phyloP scores from a whole-genome alignment of 2,888 invertebrate genomes.

The Coelinius sp. region DNA sequence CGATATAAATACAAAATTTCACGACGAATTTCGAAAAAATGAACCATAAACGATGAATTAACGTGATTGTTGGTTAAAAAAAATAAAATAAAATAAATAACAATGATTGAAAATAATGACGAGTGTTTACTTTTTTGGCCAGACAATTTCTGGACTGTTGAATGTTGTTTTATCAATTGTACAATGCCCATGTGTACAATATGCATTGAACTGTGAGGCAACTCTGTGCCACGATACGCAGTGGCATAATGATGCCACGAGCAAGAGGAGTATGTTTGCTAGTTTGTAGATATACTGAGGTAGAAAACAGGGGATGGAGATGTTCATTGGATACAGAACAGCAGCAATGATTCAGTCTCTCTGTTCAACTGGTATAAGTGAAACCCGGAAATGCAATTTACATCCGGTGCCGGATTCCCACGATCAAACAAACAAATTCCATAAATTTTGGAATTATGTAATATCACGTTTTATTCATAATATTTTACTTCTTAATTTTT shows the following conservation, averaged over 20 bases:
- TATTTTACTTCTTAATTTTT: no score
- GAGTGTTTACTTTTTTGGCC: no score
- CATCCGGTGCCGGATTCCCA: conserved; percentile 33
- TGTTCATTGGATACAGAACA: background rate
- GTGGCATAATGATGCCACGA: conserved; percentile 17
- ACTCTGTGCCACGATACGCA: conserved; percentile 20
- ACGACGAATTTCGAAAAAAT: no score
- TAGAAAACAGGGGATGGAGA: background rate
- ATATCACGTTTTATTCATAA: no score
- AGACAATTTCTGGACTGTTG: background rate
- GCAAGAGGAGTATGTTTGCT: conserved; percentile 4
- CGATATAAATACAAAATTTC: no score
- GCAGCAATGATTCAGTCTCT: no score
- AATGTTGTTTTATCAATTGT: conserved; percentile 29
- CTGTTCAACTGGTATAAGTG: background rate
- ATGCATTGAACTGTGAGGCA: conserved; percentile 7
- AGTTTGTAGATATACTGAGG: background rate
- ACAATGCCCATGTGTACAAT: background rate
- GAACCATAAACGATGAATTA: no score
- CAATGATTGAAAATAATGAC: no score
- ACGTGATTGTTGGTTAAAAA: no score
- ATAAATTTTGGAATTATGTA: background rate
- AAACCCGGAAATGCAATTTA: conserved; percentile 35
- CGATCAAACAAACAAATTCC: conserved; percentile 28
- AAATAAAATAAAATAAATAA: no score